Evolutionary conservation across 2,113 vertebrate species (phyloP).

Genomic region (Megaceryle torquata): DNA sequence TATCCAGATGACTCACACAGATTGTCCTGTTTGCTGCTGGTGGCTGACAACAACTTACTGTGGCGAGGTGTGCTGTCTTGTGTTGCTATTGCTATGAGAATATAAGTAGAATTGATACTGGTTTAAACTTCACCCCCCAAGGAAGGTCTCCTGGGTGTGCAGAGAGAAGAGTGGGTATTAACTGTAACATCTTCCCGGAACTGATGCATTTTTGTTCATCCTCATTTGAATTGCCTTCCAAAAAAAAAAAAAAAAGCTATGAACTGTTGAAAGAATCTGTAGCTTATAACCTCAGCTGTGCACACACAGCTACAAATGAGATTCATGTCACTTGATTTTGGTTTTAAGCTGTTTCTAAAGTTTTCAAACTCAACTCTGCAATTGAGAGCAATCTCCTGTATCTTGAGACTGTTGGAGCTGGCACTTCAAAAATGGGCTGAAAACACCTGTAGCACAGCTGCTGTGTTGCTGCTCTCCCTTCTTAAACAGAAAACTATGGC

Average conservation of each 20-base stretch:
- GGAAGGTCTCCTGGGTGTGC: neutral
- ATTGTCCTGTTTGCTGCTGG: neutral
- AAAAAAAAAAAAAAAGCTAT: neutral
- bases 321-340: neutral
- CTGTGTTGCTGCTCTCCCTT: neutral
- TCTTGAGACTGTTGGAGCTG: neutral
- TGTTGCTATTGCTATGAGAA: neutral
- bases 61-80: neutral
- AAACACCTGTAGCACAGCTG: neutral
- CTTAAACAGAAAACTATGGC: neutral
- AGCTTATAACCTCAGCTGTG: neutral
- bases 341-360: neutral
- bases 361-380: neutral
- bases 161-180: neutral
- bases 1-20: too few species aligned
- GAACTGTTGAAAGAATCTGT: neutral
- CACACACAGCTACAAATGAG: neutral
- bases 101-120: neutral
- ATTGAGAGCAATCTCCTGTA: neutral
- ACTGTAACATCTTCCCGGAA: neutral
- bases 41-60: neutral
- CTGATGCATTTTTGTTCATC: neutral
- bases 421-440: neutral
- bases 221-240: neutral
- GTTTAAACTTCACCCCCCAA: neutral